Evolutionary conservation across 35 echinoderm and acorn worm genomes (phyloP), one percentile per base, ranked within the genome.

Genomic region (Diadema setosum): DNA sequence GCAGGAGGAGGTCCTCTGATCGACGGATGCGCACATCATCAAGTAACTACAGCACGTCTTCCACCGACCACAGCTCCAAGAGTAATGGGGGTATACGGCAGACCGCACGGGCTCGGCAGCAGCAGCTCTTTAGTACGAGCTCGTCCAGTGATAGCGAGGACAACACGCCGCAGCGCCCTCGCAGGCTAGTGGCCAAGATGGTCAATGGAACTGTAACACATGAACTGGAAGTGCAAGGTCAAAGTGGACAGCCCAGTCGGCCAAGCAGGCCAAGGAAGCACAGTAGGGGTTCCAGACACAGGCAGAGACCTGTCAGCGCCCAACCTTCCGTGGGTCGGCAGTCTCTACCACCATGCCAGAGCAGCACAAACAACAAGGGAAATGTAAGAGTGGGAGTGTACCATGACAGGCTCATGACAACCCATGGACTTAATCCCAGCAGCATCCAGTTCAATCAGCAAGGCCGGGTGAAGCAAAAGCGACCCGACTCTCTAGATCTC

Each of bases 41-140:
- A 21, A 78, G 73, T 36, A 78, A 39, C 17, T 78, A 78, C 73
- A 78, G 73, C 73, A 78, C 73, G 40, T 78, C 73, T 78, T 78
- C 73, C 73, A 78, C 73, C 3, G 73, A 78, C 40, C 73, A 78
- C 39, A 78, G 73, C 73, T 78, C 73, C 2, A 78, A 78, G 73
- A 78, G 73, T 41, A 78, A 78, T 44, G 73, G 73, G 25, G 73
- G 73, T 8, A 78, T 78, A 26, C 18, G 73, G 37, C 73, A 78
- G 37, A 78, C 73, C 24, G 33, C 73, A 24, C 27, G 73, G 24
- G 73, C 73, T 1, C 39, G 73, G 25, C 73, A 78, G 73, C 73
- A 78, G n/a, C 73, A 78, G 37, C 11, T 78, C 35, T 78, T 78
- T 44, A 78, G 73, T 23, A 78, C 73, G 44, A 78, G 73, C 40